Conservation (phyloP, 1,140 invertebrate genomes). For the Acyrthosiphon pisum region DNA sequence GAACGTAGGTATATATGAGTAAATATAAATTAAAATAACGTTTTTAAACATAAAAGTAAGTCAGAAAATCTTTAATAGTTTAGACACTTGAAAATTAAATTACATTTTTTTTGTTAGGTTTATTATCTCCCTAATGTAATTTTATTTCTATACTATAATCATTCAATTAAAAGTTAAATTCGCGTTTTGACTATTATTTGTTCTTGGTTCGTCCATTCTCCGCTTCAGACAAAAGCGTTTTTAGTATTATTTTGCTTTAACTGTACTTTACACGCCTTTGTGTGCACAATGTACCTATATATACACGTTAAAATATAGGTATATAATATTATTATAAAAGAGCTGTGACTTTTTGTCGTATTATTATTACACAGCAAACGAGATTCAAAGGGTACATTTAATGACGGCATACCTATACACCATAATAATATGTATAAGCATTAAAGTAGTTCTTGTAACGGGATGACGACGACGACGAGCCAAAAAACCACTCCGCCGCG, state of each 20-base stretch:
- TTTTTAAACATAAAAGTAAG: neutral
- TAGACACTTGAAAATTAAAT: neutral
- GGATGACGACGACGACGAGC: neutral
- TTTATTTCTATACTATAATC: neutral
- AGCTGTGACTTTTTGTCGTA: conserved; percentile 8
- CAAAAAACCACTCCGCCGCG: neutral
- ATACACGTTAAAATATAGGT: no score
- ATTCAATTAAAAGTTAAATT: conserved; percentile 19
- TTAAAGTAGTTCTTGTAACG: neutral
- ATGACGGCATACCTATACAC: neutral
- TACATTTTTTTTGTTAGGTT: neutral
- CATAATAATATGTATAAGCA: neutral
- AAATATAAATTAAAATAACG: neutral
- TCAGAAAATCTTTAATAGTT: neutral
- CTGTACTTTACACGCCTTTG: neutral
- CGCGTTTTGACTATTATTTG: neutral
- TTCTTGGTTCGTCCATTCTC: neutral
- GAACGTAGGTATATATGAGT: neutral
- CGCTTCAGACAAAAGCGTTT: neutral
- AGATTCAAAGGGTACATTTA: neutral
- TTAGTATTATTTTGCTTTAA: neutral
- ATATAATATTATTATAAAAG: conserved; percentile 22
- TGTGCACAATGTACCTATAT: neutral
- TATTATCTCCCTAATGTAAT: neutral
- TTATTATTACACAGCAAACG: neutral